phyloP scores from a whole-genome alignment of 2,888 invertebrate species.

The Neria commutata region DNA sequence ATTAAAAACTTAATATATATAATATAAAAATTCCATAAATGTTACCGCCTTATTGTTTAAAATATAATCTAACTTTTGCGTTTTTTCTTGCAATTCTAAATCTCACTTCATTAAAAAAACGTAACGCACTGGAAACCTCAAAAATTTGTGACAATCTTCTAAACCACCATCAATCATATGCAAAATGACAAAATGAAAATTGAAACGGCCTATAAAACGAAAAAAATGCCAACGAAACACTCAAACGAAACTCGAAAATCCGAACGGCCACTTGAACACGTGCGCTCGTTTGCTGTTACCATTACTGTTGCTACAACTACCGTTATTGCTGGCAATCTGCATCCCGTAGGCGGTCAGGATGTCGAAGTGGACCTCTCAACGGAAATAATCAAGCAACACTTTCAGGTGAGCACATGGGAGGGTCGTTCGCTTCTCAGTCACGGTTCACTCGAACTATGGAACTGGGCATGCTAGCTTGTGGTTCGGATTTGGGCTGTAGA shows the following conservation, averaged over 20 bases:
- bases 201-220: conserved; percentile 16
- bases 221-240: conserved; percentile 21
- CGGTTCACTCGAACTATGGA: conserved; percentile 2
- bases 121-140: no score
- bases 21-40: no score
- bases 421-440: conserved; percentile 8
- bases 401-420: conserved; percentile 56
- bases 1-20: no score
- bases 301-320: background rate
- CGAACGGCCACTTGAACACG: conserved; percentile 48
- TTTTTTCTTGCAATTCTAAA: no score
- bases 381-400: conserved; percentile 63
- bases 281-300: conserved; percentile 29
- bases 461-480: conserved; percentile 11
- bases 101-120: no score
- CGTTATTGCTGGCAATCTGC: background rate
- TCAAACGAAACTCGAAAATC: conserved; percentile 18
- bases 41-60: no score
- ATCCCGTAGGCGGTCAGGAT: conserved; percentile 58
- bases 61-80: no score
- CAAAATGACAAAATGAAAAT: no score
- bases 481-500: conserved; percentile 17
- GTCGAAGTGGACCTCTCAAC: conserved; percentile 61
- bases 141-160: no score
- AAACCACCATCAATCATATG: no score